A percentile compares a stretch with the other conserved stretches of the same genome.
Conservation (phyloP, 2,113 vertebrate genomes). For the Mesitornis unicolor region DNA sequence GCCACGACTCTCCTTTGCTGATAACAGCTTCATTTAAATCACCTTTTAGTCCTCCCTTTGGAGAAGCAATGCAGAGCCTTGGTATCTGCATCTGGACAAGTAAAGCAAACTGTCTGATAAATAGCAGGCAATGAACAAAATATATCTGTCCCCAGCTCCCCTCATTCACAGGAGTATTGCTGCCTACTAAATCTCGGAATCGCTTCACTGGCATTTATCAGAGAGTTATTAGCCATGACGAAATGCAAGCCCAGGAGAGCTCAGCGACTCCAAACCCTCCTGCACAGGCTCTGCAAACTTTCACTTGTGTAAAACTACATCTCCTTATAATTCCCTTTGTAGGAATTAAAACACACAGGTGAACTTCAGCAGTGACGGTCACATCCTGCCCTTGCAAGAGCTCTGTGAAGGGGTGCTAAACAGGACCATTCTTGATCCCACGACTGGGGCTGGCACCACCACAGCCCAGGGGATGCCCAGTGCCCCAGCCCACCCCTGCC, state of each 20-base stretch:
- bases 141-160: not conserved
- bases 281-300: not conserved
- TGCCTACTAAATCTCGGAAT: not conserved
- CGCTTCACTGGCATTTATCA: not conserved
- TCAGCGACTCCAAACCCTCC: not conserved
- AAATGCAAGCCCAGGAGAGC: not conserved
- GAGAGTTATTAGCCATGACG: not conserved
- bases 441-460: rapidly evolving
- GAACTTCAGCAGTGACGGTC: rapidly evolving
- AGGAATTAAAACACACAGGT: not conserved
- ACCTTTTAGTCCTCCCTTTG: not conserved
- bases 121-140: not conserved
- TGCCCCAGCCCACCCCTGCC: not conserved
- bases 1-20: not conserved
- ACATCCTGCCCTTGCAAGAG: rapidly evolving
- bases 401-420: not conserved
- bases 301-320: not conserved
- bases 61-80: not conserved
- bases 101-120: not conserved
- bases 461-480: rapidly evolving
- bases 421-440: not conserved
- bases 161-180: not conserved
- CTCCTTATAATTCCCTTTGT: not conserved
- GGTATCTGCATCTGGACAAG: not conserved
- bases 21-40: not conserved